Base-by-base conservation (phyloP, 2,888 invertebrate genomes). In the Phragmatobia fuliginosa region DNA sequence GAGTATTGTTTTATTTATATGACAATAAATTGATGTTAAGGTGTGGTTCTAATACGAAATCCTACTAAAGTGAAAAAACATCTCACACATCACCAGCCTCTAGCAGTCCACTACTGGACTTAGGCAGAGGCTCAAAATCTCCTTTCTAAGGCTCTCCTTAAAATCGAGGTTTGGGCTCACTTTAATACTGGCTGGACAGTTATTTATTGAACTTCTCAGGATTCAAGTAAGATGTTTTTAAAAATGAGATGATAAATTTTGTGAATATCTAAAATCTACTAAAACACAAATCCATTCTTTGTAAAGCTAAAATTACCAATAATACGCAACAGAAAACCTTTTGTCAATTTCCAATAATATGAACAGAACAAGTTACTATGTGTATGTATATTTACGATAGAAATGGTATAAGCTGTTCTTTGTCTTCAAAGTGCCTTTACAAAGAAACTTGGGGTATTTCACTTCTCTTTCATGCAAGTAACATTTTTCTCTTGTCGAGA, bases 371-470 rank as follows among this genome's bases (percentile, higher is more conserved):
- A 10, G 41, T 41, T 62, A 31, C 8, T 25, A 38, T 11, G 8
- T 76, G 73, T 75, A 68, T 70, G 36, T 36, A 38, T 38, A 38
- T 68, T 70, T 68, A 81, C 77, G 77, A 81, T 80, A 68, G 71
- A 62, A 64, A 65, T 33, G 41, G 77, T 67, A 79, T 75, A 77
- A 84, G 83, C 82, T 76, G 78, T 78, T 78, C 76, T 83, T 84
- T 86, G 82, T 85, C 78, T 82, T 77, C 74, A 21, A 80, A 84
- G 79, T 79, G 72, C 73, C 71, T 70, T 62, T 75, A 83, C 84
- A 86, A 86, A 86, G 84, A 72, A 80, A 77, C 75, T 80, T 68
- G 62, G 18, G 70, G 64, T 66, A 73, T 74, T 72, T 74, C 77
- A 74, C 78, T 78, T 77, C 73, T 74, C 70, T 76, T 81, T 80